Conservation (phyloP, 1,140 invertebrate genomes). For the Odontomachus brunneus region DNA sequence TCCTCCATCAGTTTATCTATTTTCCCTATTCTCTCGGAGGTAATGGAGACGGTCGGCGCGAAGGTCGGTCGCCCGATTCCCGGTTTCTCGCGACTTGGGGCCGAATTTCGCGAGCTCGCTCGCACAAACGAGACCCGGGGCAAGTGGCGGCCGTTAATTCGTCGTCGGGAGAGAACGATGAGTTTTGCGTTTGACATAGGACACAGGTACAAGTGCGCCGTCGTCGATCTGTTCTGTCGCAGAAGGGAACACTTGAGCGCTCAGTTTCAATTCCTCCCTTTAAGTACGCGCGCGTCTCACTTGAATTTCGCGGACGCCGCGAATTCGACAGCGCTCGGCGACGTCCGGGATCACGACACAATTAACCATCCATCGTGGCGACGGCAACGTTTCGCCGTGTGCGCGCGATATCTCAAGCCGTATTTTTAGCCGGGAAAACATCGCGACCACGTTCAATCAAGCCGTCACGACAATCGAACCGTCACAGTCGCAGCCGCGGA, state of each 20-base stretch:
- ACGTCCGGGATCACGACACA: not conserved
- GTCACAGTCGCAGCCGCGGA: too few relatives aligned
- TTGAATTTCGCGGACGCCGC: too few relatives aligned
- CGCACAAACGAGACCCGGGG: too few relatives aligned
- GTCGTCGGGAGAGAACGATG: constrained; percentile 58
- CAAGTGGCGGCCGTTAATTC: constrained; percentile 17
- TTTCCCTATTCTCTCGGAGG: too few relatives aligned
- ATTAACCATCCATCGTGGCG: constrained; percentile 10
- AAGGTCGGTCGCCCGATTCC: too few relatives aligned
- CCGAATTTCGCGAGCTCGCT: too few relatives aligned
- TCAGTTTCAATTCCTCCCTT: not conserved
- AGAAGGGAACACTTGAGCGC: constrained; percentile 47
- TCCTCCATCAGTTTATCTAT: not conserved
- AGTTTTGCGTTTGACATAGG: constrained; percentile 69
- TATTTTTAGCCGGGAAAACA: not conserved
- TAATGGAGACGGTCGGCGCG: not conserved
- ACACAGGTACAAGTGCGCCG: constrained; percentile 74
- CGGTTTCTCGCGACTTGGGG: too few relatives aligned
- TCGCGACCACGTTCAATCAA: too few relatives aligned
- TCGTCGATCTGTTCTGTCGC: constrained; percentile 65
- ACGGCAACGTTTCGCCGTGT: not conserved
- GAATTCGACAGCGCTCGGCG: too few relatives aligned
- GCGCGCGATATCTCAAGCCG: not conserved
- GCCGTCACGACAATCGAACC: too few relatives aligned
- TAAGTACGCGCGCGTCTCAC: too few relatives aligned